Base-by-base conservation (phyloP, 2,888 invertebrate species). In the Andrena bicolor region DNA sequence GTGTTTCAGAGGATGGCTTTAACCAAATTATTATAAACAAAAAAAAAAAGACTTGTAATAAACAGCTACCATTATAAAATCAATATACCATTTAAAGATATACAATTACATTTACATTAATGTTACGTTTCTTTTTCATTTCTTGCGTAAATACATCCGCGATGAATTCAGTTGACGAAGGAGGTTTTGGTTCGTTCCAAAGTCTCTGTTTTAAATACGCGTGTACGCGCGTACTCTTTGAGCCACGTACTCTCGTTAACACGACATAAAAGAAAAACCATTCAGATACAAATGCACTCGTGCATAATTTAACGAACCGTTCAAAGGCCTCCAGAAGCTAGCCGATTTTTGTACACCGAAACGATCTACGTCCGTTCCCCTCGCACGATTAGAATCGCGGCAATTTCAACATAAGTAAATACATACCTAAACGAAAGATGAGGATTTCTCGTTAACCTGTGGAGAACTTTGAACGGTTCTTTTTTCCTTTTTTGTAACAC, bases 61-160 rank as follows among this genome's bases (percentile, higher is more conserved):
- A 86, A 85, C 77, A 86, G 86, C 88, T 87, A 87, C 83, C 77
- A 85, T 85, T 87, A 80, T 83, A 85, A 86, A 82, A 81, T 87
- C 86, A 76, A 75, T 80, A 66, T 80, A 83, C 32, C 83, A 71
- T 85, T 83, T 85, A 69, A 86, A 80, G 80, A 83, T 78, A 80
- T 80, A 86, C 60, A 83, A 86, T 81, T 85, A 86, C 71, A 80
- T 82, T 74, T 86, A 86, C 78, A 77, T 82, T 85, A 86, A 86
- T 61, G 84, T 79, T 84, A 83, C 32, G 60, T n/a, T 85, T 81
- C 56, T 26, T 41, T 41, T 41, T 41, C 41, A 41, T 41, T 41
- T 41, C 56, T 56, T 48, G 58, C 71, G 70, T 70, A 61, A 76
- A 71, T 73, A 79, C 56, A 68, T 81, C 69, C 53, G 56, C 64